These are phyloP conservation scores for Bettongia penicillata DNA, from an alignment of 2,113 vertebrate species.

Conservation along the genomic window DNA sequence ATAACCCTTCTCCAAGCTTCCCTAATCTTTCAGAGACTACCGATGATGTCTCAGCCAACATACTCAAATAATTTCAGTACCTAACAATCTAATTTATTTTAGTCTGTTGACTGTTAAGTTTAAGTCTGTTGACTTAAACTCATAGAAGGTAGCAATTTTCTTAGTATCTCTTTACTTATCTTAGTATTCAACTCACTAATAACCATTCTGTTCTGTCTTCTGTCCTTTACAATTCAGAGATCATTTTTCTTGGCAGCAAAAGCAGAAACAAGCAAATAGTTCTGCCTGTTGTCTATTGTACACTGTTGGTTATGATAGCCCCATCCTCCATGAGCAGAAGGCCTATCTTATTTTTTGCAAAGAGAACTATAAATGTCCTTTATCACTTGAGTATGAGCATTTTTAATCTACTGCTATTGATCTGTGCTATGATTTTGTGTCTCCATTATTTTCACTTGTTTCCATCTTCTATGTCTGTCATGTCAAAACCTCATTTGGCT, in stretches of 20 bases:
- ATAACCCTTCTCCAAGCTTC: background rate
- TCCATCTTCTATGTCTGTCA: background rate
- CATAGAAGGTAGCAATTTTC: background rate
- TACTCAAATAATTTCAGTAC: background rate
- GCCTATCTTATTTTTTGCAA: background rate
- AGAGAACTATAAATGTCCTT: background rate
- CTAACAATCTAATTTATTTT: background rate
- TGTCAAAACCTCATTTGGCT: background rate
- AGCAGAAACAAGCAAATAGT: background rate
- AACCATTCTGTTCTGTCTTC: background rate
- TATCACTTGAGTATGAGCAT: background rate
- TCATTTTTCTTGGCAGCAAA: background rate
- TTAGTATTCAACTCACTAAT: background rate
- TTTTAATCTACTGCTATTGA: background rate
- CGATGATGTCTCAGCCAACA: background rate
- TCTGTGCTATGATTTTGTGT: background rate
- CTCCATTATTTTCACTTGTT: background rate
- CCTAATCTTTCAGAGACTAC: background rate
- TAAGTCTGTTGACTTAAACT: background rate
- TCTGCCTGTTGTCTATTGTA: background rate
- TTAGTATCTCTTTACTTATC: background rate
- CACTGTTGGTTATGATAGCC: background rate
- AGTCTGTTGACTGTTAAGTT: background rate
- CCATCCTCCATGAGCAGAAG: background rate
- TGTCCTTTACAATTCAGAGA: background rate